Base-by-base conservation (phyloP, 2,888 invertebrate species). In the Eurois occulta region DNA sequence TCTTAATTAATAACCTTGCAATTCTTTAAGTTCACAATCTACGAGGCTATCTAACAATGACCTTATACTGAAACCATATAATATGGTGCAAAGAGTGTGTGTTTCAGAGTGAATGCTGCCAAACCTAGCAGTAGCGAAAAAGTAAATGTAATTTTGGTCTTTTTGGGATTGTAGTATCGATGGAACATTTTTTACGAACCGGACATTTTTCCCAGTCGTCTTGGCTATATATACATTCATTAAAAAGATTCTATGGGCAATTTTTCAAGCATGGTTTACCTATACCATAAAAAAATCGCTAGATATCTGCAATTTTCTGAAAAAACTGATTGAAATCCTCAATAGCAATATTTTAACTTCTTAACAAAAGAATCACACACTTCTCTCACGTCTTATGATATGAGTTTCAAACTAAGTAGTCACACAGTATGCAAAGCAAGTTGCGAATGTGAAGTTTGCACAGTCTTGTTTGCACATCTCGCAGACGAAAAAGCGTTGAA, bases 381-480 rank as follows among this genome's bases (percentile, higher is more conserved):
- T 28, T 35, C 28, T 10, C 65, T 35, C 58, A 28, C 24, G 28
- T 41, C 24, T 10, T 66, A 55, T n/a, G 55, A 71, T 66, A 35
- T 58, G 16, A 58, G 41, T 60, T 52, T 67, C 16, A 48, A 71
- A 58, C 55, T 78, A n/a, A n/a, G n/a, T 38, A 11, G 21, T n/a
- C 11, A 28, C 58, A 41, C 48, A 62, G n/a, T 60, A 35, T 72
- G 64, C 35, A 75, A 75, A 66, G 46, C 21, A 65, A 72, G 52
- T 32, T 69, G n/a, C 41, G 24, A 38, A 55, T 64, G 35, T n/a
- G 28, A 73, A 67, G 67, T 71, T 83, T 71, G 43, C 48, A 66
- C 52, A 80, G 66, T 78, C 28, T 78, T 55, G 70, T 76, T 83
- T 70, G 62, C 62, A 77, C 28, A 74, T 66, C 43, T 55, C 28